Evolutionary conservation across 1,140 invertebrate genomes (phyloP).

Genomic region (Stenopsyche tienmushanensis): DNA sequence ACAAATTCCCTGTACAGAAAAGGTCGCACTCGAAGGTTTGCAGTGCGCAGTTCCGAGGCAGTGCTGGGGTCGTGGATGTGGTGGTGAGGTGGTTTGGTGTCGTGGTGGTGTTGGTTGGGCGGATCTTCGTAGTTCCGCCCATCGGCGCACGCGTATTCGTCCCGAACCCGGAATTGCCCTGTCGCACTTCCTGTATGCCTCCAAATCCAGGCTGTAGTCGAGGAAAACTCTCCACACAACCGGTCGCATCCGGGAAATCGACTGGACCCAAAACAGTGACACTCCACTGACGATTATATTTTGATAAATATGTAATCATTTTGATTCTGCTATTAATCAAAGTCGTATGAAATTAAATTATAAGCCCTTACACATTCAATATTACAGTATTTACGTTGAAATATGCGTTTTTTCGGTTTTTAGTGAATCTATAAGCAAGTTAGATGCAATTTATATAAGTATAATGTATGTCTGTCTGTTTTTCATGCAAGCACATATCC

Average conservation of each 20-base stretch:
- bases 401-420: no score
- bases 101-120: not conserved
- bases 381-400: no score
- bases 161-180: not conserved
- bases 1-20: not conserved
- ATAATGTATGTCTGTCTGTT: no score
- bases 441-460: no score
- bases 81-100: not conserved
- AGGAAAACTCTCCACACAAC: not conserved
- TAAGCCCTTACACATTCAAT: no score
- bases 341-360: no score
- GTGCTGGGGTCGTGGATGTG: not conserved
- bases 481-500: no score
- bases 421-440: no score
- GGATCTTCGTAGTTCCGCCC: not conserved
- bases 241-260: not conserved
- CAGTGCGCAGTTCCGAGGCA: not conserved
- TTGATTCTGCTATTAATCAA: no score
- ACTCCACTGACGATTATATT: no score
- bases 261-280: no score
- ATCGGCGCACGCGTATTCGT: not conserved
- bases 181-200: not conserved
- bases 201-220: not conserved
- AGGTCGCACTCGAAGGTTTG: not conserved
- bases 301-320: no score